Base-by-base conservation (phyloP, 2,888 invertebrate species). In the Cinara cedri region DNA sequence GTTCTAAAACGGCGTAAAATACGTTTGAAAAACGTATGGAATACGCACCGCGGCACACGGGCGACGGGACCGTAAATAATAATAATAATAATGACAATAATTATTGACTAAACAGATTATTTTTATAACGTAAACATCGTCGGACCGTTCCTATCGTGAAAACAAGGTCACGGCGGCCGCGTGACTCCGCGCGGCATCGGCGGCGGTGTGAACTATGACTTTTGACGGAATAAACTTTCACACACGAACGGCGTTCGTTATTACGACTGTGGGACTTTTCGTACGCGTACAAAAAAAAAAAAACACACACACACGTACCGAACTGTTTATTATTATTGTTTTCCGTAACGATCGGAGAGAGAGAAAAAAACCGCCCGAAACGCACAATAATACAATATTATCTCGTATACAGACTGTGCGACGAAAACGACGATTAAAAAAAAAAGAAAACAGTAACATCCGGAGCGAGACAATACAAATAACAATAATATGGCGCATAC, bases 181-280 rank as follows among this genome's bases (percentile, higher is more conserved):
- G 74, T 75, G 74, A 75, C 54, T 65, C 51, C 16, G 34, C 19
- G 49, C 49, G 34, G n/a, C 57, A n/a, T n/a, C n/a, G n/a, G n/a
- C 3, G 60, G 34, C 60, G 42, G 24, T 21, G 74, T 75, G 74
- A 74, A 74, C 72, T 72, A 72, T 74, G 74, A 74, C 74, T 74
- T 63, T 34, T 62, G 34, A 3, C 34, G 13, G 34, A 34, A 62
- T 9, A 49, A 75, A 65, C 74, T 75, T 75, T 75, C 74, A 75
- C 74, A 49, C 63, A 54, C 74, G 26, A 51, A 51, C 68, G 16
- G 16, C 26, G 19, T 26, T 51, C 14, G 16, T 16, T 34, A 26
- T 26, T 60, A 60, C 26, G 51, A n/a, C 11, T 68, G 14, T 51
- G 26, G 26, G 51, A 65, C 21, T 44, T 21, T 44, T 14, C 44